Conservation (phyloP, 2,113 vertebrate species). For the Chinchilla lanigera region DNA sequence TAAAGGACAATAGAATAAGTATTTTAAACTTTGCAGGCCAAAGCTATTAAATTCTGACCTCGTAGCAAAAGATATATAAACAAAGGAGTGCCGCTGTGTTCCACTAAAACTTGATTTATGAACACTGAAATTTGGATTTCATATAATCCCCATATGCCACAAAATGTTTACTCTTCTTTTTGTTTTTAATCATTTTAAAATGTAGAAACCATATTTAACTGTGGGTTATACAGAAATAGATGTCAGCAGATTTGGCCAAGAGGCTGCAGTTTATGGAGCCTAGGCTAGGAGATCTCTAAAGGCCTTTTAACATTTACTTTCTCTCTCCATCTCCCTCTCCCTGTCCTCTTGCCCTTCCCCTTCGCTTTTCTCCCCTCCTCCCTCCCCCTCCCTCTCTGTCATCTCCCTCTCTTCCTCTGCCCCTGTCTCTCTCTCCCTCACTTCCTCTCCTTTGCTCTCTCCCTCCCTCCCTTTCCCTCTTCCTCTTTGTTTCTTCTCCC, state of each 20-base stretch:
- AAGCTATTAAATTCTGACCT: not conserved
- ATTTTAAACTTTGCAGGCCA: constrained; percentile 34
- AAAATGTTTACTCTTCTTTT: constrained; percentile 28
- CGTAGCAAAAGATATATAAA: constrained; percentile 23
- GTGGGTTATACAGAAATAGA: not conserved
- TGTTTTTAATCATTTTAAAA: constrained; percentile 42
- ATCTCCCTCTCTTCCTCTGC: not conserved
- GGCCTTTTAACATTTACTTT: not conserved
- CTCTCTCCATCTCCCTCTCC: not conserved
- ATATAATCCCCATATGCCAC: constrained; percentile 9
- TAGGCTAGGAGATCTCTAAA: not conserved
- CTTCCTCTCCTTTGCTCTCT: too few relatives aligned
- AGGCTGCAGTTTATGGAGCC: not conserved
- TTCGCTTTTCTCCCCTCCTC: not conserved
- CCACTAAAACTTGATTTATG: constrained; percentile 40
- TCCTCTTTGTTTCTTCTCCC: not conserved
- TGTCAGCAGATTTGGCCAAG: not conserved
- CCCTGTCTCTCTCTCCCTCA: not conserved
- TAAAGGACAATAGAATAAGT: not conserved
- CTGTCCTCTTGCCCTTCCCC: too few relatives aligned
- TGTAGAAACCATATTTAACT: not conserved
- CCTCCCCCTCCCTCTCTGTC: not conserved
- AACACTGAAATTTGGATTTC: constrained; percentile 20
- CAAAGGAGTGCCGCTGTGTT: not conserved
- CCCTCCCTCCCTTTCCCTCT: not conserved